These are phyloP conservation scores for Muscicapa comitata DNA, from an alignment of 2,797 vertebrate genomes.

Conservation along the genomic window DNA sequence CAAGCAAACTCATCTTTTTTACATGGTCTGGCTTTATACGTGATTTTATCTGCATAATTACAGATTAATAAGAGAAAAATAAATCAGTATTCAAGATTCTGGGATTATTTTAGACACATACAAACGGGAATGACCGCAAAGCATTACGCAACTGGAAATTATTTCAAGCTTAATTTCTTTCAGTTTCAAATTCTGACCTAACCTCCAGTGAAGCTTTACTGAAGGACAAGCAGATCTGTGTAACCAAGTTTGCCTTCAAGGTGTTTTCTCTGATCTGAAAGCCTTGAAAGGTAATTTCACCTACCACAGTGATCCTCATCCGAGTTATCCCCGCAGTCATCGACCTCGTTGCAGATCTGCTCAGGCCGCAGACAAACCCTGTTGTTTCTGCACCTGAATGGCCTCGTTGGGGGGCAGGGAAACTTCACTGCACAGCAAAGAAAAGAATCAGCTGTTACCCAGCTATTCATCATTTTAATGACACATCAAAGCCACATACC, in stretches of 20 bases:
- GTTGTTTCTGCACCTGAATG: conserved; percentile 89
- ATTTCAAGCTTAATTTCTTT: background rate
- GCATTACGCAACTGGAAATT: background rate
- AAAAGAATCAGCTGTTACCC: background rate
- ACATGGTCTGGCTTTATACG: conserved; percentile 84
- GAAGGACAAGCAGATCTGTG: conserved; percentile 46
- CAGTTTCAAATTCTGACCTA: background rate
- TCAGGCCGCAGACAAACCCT: conserved; percentile 89
- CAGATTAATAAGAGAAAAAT: background rate
- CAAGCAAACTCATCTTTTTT: conserved; percentile 95
- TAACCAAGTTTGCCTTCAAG: conserved; percentile 8
- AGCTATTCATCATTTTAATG: background rate
- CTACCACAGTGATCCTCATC: conserved; percentile 93
- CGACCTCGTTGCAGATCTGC: conserved; percentile 90
- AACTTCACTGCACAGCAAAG: conserved; percentile 81
- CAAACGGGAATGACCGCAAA: background rate
- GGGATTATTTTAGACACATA: background rate
- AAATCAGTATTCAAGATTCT: background rate
- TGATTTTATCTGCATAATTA: conserved; percentile 76
- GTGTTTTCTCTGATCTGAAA: background rate
- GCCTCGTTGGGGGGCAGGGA: conserved; percentile 89
- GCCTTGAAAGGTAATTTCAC: background rate
- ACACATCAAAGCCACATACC: background rate
- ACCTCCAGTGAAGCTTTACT: conserved; percentile 18
- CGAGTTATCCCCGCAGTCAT: conserved; percentile 94